phyloP scores from a whole-genome alignment of 2,797 vertebrate species.

The Buphagus erythrorhynchus region DNA sequence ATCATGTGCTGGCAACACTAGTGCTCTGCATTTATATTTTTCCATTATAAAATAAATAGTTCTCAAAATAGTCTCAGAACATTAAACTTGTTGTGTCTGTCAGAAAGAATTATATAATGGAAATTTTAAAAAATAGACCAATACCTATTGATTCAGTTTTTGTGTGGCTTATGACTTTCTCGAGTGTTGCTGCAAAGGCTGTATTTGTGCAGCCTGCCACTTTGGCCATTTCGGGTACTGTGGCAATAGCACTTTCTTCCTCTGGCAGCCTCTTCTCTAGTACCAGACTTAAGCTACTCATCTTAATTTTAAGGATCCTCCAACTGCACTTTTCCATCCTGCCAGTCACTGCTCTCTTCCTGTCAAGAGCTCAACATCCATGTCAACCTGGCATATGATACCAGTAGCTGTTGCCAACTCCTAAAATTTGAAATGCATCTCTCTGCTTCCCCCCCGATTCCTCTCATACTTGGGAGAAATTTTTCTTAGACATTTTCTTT shows the following conservation, averaged over 20 bases:
- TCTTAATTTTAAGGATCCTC: constrained; percentile 19
- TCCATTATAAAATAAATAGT: not conserved
- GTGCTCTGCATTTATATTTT: not conserved
- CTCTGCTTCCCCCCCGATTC: not conserved
- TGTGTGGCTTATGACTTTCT: not conserved
- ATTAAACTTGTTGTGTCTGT: not conserved
- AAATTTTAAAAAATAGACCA: not conserved
- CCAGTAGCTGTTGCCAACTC: constrained; percentile 9
- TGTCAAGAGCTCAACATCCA: constrained; percentile 58
- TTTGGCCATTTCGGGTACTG: not conserved
- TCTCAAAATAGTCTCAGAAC: not conserved
- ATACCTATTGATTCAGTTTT: not conserved
- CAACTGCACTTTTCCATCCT: constrained; percentile 38
- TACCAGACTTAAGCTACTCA: not conserved
- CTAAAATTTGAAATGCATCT: not conserved
- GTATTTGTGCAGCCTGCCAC: not conserved
- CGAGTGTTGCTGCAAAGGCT: not conserved
- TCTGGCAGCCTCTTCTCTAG: not conserved
- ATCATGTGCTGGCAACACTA: not conserved
- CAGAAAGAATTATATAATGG: not conserved
- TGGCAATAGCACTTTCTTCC: not conserved
- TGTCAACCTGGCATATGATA: constrained; percentile 26
- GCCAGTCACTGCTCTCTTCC: not conserved
- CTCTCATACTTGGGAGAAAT: not conserved
- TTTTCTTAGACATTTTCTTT: not conserved